phyloP scores from a whole-genome alignment of 35 echinoderm and acorn worm species.

The Ophioderma brevispina region DNA sequence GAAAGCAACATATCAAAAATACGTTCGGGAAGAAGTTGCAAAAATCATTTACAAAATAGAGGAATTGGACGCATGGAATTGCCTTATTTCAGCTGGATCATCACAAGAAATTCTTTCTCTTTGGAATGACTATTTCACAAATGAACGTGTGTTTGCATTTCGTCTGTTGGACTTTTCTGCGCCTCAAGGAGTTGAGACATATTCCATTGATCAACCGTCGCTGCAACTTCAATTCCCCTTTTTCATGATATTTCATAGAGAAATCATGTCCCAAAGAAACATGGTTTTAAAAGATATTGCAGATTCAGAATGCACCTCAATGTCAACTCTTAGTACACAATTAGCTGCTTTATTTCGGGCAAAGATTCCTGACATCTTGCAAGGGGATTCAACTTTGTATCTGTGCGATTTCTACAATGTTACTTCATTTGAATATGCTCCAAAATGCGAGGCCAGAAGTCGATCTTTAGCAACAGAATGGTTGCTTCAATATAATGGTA shows the following conservation, averaged over 20 bases:
- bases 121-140: not conserved
- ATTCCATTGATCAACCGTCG: not conserved
- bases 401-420: too few relatives aligned
- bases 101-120: not conserved
- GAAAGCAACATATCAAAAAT: not conserved
- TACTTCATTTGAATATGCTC: too few relatives aligned
- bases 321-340: not conserved
- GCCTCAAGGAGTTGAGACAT: conserved; percentile 15
- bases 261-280: not conserved
- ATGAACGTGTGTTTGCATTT: not conserved
- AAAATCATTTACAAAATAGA: conserved; percentile 17
- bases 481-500: too few relatives aligned
- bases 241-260: conserved; percentile 16
- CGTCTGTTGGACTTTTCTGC: not conserved
- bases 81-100: not conserved
- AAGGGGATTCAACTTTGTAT: not conserved
- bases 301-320: too few relatives aligned
- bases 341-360: not conserved
- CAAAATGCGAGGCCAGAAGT: too few relatives aligned
- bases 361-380: not conserved
- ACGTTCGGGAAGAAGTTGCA: not conserved
- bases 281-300: not conserved
- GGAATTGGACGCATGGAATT: conserved; percentile 14
- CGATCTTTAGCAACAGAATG: too few relatives aligned
- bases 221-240: conserved; percentile 5